Base-by-base conservation (phyloP, 1,140 invertebrate genomes). In the Tetramorium simillimum region DNA sequence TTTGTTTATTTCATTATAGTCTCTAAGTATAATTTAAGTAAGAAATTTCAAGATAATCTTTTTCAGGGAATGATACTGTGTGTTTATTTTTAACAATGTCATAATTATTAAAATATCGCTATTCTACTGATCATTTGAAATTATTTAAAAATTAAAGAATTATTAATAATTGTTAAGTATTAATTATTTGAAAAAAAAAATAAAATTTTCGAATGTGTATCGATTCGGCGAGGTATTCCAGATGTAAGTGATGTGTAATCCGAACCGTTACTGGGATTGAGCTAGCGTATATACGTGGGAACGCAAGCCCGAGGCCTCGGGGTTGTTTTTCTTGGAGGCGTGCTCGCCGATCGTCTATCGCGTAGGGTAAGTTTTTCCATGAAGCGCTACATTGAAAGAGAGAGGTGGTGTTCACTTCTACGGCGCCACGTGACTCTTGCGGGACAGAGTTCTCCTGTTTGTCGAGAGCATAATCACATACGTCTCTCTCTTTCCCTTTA, bases 381-480 rank as follows among this genome's bases (percentile, higher is more conserved):
- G 14, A 24, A 21, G 28, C 24, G 78, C 43, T 73, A 18, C 77
- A 73, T 56, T 46, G n/a, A 73, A 40, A 84, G 40, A 33, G 62
- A 70, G 65, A 92, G 91, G 86, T 91, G 86, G 86, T 90, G 93
- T 90, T 93, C 91, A 94, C 93, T 95, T 94, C 75, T 88, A 58
- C 77, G 86, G 76, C 89, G 93, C 86, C 94, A 94, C 94, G 94
- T 94, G 94, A 93, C 93, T 88, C 21, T 84, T 76, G 62, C 43
- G 10, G 77, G 78, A 90, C 63, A 63, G 53, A 53, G 86, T 49
- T 40, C 60, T 60, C 60, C 84, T 93, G 92, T 94, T 94, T 93
- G 92, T 84, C 89, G 90, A 91, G 89, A 91, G 86, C 92, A 89
- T 94, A 94, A 95, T 94, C 94, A 93, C 93, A 91, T 88, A 67